A percentile compares a stretch with the other conserved stretches of the same genome.
phyloP scores from a whole-genome alignment of 2,888 invertebrate species.

The Atethmia centrago region DNA sequence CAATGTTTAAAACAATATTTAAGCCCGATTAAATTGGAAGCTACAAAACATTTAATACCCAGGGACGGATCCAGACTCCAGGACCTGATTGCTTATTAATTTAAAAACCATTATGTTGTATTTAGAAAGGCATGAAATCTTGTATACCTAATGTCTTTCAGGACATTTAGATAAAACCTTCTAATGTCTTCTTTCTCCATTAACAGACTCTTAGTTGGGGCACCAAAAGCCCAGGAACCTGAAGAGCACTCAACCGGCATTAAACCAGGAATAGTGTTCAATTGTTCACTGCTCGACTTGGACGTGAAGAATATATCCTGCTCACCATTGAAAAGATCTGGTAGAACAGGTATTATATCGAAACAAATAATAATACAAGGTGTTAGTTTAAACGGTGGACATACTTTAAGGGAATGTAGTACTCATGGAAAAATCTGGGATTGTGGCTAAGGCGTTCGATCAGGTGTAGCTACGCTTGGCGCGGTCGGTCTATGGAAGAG shows the following conservation, averaged over 20 bases:
- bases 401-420: no score
- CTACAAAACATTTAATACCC: background rate
- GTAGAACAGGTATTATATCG: conserved; percentile 56
- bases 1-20: background rate
- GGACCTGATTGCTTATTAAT: background rate
- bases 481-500: no score
- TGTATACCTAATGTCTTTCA: background rate
- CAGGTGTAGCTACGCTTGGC: no score
- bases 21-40: background rate
- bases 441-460: no score
- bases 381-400: no score
- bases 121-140: background rate
- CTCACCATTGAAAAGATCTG: conserved; percentile 61
- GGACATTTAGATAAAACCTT: background rate
- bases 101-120: background rate
- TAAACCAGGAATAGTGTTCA: conserved; percentile 76
- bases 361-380: background rate
- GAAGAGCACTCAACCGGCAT: conserved; percentile 33
- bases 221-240: conserved; percentile 77
- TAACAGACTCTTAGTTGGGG: conserved; percentile 80
- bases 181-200: background rate
- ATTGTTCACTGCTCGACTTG: conserved; percentile 70
- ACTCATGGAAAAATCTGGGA: no score
- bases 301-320: conserved; percentile 69
- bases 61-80: background rate